Percentiles rank a stretch among this genome's conserved stretches.
phyloP scores from a whole-genome alignment of 1,140 invertebrate genomes.

The Drosophila sulfurigaster region DNA sequence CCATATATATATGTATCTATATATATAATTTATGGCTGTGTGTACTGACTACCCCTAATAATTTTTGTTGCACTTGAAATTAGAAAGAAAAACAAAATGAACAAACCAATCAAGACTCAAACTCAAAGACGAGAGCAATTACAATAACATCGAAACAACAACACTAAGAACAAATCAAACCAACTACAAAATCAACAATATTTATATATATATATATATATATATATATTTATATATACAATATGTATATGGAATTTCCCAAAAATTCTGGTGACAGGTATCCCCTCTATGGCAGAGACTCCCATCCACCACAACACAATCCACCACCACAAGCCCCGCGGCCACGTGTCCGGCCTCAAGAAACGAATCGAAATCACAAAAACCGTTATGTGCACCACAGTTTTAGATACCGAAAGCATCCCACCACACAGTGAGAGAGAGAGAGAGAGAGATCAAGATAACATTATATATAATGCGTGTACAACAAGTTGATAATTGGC shows the following conservation, averaged over 20 bases:
- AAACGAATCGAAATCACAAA: conserved; percentile 36
- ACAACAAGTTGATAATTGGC: conserved; percentile 73
- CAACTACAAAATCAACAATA: conserved; percentile 30
- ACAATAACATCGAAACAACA: conserved; percentile 22
- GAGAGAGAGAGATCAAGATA: conserved; percentile 66
- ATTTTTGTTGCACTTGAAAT: conserved; percentile 39
- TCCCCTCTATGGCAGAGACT: conserved; percentile 44
- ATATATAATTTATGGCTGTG: conserved; percentile 71
- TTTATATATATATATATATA: conserved; percentile 11
- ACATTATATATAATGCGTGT: conserved; percentile 85
- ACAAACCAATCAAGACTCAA: conserved; percentile 28
- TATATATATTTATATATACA: conserved; percentile 14
- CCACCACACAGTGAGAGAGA: conserved; percentile 18
- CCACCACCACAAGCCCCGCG: conserved; percentile 23
- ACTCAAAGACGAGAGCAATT: conserved; percentile 31
- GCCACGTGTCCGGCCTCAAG: conserved; percentile 23
- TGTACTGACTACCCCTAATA: conserved; percentile 75
- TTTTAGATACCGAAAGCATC: conserved; percentile 30
- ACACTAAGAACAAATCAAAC: conserved; percentile 19
- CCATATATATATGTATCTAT: conserved; percentile 53
- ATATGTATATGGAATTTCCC: conserved; percentile 34
- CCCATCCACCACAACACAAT: conserved; percentile 19
- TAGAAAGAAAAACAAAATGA: conserved; percentile 12
- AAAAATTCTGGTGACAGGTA: conserved; percentile 50
- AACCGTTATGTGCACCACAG: conserved; percentile 25